phyloP scores from a whole-genome alignment of 2,113 vertebrate genomes.

The Pontoporia blainvillei region DNA sequence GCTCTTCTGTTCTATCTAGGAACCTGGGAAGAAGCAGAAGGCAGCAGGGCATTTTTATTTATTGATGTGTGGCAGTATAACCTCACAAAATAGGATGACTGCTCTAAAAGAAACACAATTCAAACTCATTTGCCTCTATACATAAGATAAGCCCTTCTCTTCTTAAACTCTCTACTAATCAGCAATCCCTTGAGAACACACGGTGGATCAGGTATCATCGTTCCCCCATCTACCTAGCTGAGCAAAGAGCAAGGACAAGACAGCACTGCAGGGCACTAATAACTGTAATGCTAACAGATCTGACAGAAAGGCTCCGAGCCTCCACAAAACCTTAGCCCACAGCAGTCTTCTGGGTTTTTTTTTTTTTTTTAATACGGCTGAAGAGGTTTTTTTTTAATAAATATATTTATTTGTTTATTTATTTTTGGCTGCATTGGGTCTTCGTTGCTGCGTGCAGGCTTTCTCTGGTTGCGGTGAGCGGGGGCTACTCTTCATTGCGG shows the following conservation, averaged over 20 bases:
- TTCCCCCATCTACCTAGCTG: not conserved
- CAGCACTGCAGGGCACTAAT: not conserved
- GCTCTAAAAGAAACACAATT: not conserved
- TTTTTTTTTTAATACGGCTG: not conserved
- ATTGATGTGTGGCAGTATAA: not conserved
- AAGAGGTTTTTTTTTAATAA: not conserved
- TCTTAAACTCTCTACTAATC: not conserved
- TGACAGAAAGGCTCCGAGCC: not conserved
- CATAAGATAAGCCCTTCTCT: not conserved
- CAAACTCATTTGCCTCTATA: not conserved
- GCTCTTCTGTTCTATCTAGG: constrained; percentile 91
- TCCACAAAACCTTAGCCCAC: not conserved
- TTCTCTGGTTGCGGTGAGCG: too few species aligned
- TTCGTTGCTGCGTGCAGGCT: too few species aligned
- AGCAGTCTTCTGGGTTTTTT: not conserved
- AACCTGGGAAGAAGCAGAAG: constrained; percentile 81
- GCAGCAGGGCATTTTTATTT: constrained; percentile 44
- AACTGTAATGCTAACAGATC: not conserved
- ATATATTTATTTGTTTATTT: not conserved
- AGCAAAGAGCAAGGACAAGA: not conserved
- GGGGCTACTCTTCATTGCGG: too few species aligned
- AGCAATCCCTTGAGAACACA: not conserved
- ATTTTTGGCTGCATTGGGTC: not conserved
- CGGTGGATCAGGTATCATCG: not conserved
- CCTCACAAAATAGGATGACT: not conserved